phyloP scores from a whole-genome alignment of 2,888 invertebrate genomes.

The Caprella mutica region DNA sequence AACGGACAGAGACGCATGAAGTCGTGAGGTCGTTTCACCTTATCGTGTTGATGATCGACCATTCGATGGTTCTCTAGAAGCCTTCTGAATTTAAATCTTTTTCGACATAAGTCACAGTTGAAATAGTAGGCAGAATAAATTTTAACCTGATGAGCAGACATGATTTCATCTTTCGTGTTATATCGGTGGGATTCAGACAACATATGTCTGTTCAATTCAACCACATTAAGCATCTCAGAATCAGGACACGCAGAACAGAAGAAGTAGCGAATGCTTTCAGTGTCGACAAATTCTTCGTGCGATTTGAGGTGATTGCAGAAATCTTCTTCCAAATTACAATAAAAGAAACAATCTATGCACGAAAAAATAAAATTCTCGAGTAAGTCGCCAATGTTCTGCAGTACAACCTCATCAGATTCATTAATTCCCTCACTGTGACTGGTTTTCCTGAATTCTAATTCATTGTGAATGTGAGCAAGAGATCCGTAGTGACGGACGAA shows the following conservation, averaged over 20 bases:
- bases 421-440: constrained; percentile 10
- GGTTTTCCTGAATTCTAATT: constrained; percentile 23
- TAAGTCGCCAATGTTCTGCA: constrained; percentile 19
- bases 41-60: constrained; percentile 18
- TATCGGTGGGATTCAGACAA: constrained; percentile 19
- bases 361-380: constrained; percentile 21
- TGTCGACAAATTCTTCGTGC: constrained; percentile 10
- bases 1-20: constrained; percentile 18
- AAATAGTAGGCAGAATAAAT: constrained; percentile 10
- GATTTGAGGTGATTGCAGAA: constrained; percentile 18
- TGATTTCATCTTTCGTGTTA: constrained; percentile 16
- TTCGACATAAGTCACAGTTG: constrained; percentile 19
- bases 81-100: constrained; percentile 17
- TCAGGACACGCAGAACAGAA: constrained; percentile 26
- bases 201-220: constrained; percentile 16
- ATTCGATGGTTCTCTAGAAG: constrained; percentile 21
- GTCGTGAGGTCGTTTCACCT: constrained; percentile 20
- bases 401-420: constrained; percentile 16
- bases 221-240: constrained; percentile 9
- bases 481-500: constrained; percentile 28
- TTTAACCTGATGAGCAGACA: constrained; percentile 20
- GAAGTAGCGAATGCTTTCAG: constrained; percentile 7
- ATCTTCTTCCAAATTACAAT: constrained; percentile 27
- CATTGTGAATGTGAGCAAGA: constrained; percentile 33
- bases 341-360: constrained; percentile 25